These are phyloP conservation scores for Gisinianus flammeolus DNA, from an alignment of 2,888 invertebrate genomes.

Conservation along the genomic window DNA sequence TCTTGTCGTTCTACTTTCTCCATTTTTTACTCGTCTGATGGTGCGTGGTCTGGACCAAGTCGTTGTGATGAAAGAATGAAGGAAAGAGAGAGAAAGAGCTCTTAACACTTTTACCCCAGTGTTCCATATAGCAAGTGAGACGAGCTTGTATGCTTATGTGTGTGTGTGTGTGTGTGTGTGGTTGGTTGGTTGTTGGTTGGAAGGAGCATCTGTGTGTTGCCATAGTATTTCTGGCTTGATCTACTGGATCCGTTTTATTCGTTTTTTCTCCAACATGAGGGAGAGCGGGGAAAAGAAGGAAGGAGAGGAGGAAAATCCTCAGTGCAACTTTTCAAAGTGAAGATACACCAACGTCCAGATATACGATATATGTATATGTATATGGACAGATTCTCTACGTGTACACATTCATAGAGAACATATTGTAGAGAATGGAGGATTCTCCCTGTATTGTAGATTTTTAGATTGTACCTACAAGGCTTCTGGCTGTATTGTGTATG, in stretches of 20 bases:
- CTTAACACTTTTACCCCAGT: background rate
- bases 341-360: no score
- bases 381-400: no score
- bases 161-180: no score
- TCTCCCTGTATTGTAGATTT: background rate
- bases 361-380: no score
- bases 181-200: no score
- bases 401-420: background rate
- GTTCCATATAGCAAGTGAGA: no score
- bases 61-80: background rate
- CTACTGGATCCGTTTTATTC: background rate
- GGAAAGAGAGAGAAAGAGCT: background rate
- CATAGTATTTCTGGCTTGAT: background rate
- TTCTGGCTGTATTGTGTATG: background rate
- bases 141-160: no score
- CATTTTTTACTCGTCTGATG: background rate
- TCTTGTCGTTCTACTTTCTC: background rate
- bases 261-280: background rate
- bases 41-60: background rate
- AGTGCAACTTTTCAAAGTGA: background rate
- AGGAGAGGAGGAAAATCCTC: background rate
- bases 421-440: background rate
- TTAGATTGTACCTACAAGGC: background rate
- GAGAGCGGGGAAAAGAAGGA: background rate
- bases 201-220: background rate